phyloP scores from a whole-genome alignment of 2,888 invertebrate species.

The Teinopalpus imperialis region DNA sequence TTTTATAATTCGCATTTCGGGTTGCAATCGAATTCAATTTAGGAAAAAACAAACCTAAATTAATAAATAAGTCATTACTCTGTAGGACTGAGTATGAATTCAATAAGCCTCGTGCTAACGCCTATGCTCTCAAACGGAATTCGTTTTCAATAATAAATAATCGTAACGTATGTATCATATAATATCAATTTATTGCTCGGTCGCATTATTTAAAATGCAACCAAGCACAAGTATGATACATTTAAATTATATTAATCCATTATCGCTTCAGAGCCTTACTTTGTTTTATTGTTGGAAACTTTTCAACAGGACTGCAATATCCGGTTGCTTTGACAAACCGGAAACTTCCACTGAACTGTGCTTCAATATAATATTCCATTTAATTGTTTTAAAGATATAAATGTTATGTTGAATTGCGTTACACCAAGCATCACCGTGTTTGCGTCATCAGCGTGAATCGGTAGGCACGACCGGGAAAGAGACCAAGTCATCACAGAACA shows the following conservation, averaged over 20 bases:
- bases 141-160: neutral
- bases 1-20: too few relatives aligned
- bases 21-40: too few relatives aligned
- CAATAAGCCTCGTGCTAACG: neutral
- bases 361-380: conserved; percentile 4
- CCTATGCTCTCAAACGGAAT: neutral
- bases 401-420: neutral
- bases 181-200: too few relatives aligned
- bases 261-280: conserved; percentile 6
- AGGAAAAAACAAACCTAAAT: too few relatives aligned
- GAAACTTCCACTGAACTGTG: conserved; percentile 1
- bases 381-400: too few relatives aligned
- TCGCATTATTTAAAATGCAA: conserved; percentile 4
- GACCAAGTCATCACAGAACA: too few relatives aligned
- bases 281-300: neutral
- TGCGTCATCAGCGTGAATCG: too few relatives aligned
- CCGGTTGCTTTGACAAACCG: conserved; percentile 7
- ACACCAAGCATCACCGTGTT: too few relatives aligned
- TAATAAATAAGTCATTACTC: too few relatives aligned
- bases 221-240: neutral
- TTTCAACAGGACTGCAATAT: neutral
- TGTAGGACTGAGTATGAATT: neutral
- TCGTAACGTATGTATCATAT: too few relatives aligned
- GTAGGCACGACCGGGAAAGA: too few relatives aligned
- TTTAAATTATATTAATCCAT: neutral